Evolutionary conservation across 2,888 invertebrate genomes (phyloP).

Genomic region (Helicoverpa assulta): DNA sequence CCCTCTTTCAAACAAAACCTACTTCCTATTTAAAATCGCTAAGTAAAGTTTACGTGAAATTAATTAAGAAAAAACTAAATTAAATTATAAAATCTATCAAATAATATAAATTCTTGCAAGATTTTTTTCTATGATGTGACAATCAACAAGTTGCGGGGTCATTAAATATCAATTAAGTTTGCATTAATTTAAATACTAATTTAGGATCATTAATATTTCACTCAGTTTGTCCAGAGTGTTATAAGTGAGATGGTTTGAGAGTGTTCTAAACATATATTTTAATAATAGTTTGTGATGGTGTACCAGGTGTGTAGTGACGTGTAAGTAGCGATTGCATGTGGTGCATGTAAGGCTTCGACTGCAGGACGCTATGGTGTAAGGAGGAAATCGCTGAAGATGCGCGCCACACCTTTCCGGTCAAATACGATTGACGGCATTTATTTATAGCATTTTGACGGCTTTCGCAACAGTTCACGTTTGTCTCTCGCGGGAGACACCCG

Average conservation of each 20-base stretch:
- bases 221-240: neutral
- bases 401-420: slow-evolving; percentile 49
- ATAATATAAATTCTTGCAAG: slow-evolving; percentile 1
- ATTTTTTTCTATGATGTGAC: neutral
- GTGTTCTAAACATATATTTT: too few species aligned
- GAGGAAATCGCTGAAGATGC: slow-evolving; percentile 58
- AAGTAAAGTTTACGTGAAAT: too few species aligned
- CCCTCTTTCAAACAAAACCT: slow-evolving; percentile 11
- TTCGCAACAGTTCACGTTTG: slow-evolving; percentile 78
- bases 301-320: neutral
- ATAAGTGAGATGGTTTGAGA: neutral
- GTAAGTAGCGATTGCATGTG: neutral
- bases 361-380: slow-evolving; percentile 13
- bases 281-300: neutral
- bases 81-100: neutral
- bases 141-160: slow-evolving; percentile 4
- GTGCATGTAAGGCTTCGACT: neutral
- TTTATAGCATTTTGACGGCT: slow-evolving; percentile 69
- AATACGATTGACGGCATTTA: slow-evolving; percentile 53
- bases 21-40: neutral
- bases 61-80: too few species aligned
- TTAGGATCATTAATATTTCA: neutral
- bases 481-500: slow-evolving; percentile 72
- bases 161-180: slow-evolving; percentile 17
- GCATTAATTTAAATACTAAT: neutral